Percentiles rank a stretch among this genome's conserved stretches.
These are phyloP conservation scores for Phania funesta DNA, from an alignment of 2,888 invertebrate genomes.

Conservation along the genomic window DNA sequence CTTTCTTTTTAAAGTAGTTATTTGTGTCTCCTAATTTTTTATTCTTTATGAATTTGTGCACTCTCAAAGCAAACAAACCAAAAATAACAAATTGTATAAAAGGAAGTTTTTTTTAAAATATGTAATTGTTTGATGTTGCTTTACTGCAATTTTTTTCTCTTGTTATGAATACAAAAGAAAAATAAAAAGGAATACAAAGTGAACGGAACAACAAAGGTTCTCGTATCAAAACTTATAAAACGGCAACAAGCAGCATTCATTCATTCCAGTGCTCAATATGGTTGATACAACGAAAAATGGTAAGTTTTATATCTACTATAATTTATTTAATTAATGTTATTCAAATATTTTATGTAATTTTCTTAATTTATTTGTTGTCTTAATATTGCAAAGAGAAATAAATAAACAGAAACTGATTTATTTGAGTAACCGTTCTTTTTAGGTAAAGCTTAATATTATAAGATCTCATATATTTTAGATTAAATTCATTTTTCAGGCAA, in stretches of 20 bases:
- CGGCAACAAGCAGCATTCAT: neutral
- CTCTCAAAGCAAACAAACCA: neutral
- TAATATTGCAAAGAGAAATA: neutral
- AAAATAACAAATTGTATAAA: neutral
- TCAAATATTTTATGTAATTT: neutral
- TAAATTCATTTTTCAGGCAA: too few species aligned
- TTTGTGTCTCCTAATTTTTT: neutral
- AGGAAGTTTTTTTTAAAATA: neutral
- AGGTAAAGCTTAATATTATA: neutral
- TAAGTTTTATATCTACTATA: conserved; percentile 39
- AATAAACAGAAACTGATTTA: too few species aligned
- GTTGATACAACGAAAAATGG: conserved; percentile 61
- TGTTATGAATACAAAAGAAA: conserved; percentile 19
- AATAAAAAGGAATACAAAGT: neutral
- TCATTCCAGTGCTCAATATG: conserved; percentile 40
- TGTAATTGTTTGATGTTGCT: neutral
- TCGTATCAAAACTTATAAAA: neutral
- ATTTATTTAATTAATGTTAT: neutral
- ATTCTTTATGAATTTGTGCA: neutral
- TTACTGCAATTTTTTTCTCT: conserved; percentile 35
- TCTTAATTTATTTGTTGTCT: neutral
- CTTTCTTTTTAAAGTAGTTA: too few species aligned
- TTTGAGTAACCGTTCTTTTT: too few species aligned
- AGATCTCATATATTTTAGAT: too few species aligned
- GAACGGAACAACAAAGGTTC: neutral